phyloP scores from a whole-genome alignment of 2,888 invertebrate species.

The Acrobasis repandana region DNA sequence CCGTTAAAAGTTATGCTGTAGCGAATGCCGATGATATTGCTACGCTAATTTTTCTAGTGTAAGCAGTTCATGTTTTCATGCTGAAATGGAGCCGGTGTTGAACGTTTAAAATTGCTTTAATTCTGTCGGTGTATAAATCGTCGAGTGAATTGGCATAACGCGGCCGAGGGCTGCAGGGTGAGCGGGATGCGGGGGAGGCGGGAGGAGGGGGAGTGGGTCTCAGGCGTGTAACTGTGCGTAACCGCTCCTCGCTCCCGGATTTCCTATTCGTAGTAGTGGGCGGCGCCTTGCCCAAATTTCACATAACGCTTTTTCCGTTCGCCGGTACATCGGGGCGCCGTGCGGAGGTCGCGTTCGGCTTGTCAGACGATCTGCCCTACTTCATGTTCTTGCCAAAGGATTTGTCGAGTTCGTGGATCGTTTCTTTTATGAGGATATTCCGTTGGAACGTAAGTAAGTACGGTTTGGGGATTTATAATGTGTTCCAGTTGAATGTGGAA shows the following conservation, averaged over 20 bases:
- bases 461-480: conserved; percentile 74
- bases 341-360: conserved; percentile 74
- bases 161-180: conserved; percentile 69
- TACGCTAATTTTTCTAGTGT: conserved; percentile 46
- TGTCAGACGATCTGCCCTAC: conserved; percentile 79
- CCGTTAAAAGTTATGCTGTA: conserved; percentile 36
- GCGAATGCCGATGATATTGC: conserved; percentile 49
- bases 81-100: conserved; percentile 58
- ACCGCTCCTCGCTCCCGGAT: conserved; percentile 81
- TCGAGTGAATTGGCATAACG: conserved; percentile 76
- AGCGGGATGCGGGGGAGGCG: conserved; percentile 45
- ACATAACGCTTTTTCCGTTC: conserved; percentile 77
- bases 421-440: conserved; percentile 77
- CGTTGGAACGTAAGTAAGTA: conserved; percentile 70
- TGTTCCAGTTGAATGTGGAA: conserved; percentile 61
- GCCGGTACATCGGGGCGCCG: conserved; percentile 66
- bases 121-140: conserved; percentile 80
- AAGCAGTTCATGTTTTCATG: conserved; percentile 54
- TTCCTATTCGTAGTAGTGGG: conserved; percentile 82
- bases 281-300: conserved; percentile 78
- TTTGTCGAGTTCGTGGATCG: conserved; percentile 78
- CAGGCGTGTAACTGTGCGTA: conserved; percentile 81
- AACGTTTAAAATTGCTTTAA: conserved; percentile 78
- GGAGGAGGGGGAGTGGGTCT: conserved; percentile 58
- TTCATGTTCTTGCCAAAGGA: conserved; percentile 80